A percentile compares a stretch with the other conserved stretches of the same genome.
Evolutionary conservation across 1,140 invertebrate species (phyloP).

Genomic region (Gryllus bimaculatus): DNA sequence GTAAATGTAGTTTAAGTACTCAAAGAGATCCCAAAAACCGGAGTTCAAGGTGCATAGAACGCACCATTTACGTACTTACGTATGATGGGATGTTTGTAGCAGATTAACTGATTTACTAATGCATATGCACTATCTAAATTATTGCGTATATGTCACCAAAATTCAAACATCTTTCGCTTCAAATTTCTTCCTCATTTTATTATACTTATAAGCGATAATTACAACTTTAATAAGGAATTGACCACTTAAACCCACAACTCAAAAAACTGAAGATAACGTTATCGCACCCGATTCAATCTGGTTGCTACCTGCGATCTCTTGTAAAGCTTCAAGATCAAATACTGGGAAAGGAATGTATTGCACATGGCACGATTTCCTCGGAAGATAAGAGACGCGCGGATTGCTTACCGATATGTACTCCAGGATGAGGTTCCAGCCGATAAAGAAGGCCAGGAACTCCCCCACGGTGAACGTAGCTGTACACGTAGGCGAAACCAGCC

Average conservation of each 20-base stretch:
- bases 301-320: not conserved
- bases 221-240: not conserved
- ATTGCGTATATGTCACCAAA: too few species aligned
- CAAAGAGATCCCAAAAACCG: too few species aligned
- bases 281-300: not conserved
- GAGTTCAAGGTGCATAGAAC: too few species aligned
- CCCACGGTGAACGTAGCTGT: conserved; percentile 84
- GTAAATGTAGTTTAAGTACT: too few species aligned
- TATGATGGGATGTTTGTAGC: too few species aligned
- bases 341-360: not conserved
- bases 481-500: conserved; percentile 80
- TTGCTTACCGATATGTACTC: conserved; percentile 78
- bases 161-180: too few species aligned
- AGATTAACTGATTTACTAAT: too few species aligned
- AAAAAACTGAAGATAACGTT: not conserved
- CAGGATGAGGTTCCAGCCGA: conserved; percentile 82
- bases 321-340: not conserved
- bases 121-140: too few species aligned
- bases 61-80: too few species aligned
- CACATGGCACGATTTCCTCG: not conserved
- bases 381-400: not conserved
- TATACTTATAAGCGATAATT: too few species aligned
- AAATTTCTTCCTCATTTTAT: too few species aligned
- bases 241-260: not conserved
- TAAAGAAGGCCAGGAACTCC: conserved; percentile 67